Evolutionary conservation across 2,888 invertebrate species (phyloP).

Genomic region (Tholera decimalis): DNA sequence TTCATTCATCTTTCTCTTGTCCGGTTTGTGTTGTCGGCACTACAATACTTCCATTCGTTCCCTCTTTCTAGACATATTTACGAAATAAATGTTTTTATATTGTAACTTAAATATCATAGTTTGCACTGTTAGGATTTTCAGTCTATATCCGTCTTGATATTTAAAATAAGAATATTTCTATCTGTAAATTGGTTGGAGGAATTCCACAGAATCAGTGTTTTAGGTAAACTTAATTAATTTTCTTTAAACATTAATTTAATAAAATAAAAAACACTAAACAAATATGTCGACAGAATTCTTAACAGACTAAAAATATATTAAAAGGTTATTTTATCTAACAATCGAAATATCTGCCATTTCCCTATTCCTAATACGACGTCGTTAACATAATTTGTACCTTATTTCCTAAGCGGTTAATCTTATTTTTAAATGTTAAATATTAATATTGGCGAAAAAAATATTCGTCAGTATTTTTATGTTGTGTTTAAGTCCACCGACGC

Average conservation of each 20-base stretch:
- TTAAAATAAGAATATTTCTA: neutral
- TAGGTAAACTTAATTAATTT: no score
- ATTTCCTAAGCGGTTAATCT: slow-evolving; percentile 34
- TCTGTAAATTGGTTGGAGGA: neutral
- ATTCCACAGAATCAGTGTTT: neutral
- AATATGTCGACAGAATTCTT: neutral
- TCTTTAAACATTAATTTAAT: neutral
- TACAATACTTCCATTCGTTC: no score
- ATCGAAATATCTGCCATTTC: neutral
- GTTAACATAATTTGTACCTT: neutral
- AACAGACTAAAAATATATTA: neutral
- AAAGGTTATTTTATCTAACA: neutral
- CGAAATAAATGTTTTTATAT: slow-evolving; percentile 6
- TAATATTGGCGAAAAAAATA: slow-evolving; percentile 15
- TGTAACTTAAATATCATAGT: slow-evolving; percentile 39
- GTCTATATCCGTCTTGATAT: neutral
- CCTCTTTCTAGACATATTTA: neutral
- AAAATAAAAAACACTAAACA: neutral
- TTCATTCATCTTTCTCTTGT: no score
- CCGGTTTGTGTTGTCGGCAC: no score
- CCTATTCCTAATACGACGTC: neutral
- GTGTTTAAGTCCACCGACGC: slow-evolving; percentile 42
- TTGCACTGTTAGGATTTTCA: slow-evolving; percentile 17
- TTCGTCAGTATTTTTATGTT: slow-evolving; percentile 8
- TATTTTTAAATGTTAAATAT: slow-evolving; percentile 10